Base-by-base conservation (phyloP, 2,888 invertebrate genomes). In the Ophion costatus region DNA sequence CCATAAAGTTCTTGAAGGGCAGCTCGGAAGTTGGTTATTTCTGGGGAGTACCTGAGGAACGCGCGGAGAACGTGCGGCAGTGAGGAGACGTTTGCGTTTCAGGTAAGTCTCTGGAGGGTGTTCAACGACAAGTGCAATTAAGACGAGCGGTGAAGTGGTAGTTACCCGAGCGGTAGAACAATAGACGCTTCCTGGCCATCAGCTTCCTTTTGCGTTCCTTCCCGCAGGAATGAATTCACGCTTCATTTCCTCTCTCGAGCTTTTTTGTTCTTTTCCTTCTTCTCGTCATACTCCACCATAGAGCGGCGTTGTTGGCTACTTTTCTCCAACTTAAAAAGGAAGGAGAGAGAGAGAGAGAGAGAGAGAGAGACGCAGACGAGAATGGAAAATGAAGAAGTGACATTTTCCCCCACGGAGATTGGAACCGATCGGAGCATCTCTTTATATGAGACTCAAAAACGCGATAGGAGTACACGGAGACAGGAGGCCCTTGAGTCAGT, bases 71-170 rank as follows among this genome's bases (percentile, higher is more conserved):
- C 33, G 42, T 63, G 45, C 61, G 56, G 59, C 11, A 11, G 3
- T 20, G 20, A 71, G 51, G 64, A 42, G 22, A 51, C 38, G 64
- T 76, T 56, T 24, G 59, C 59, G 78, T 9, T 77, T 77, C 82
- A 86, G 87, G 84, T 87, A 87, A 87, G 77, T 83, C 75, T 57
- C 29, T 59, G 57, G 82, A 86, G 85, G 69, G 45, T 71, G 82
- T 83, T 87, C 84, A 66, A 78, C 78, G 84, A 84, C 85, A 75
- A 85, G 86, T 79, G 83, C 81, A 88, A 89, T 89, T 89, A 89
- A 82, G 83, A 67, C 29, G 22, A 9, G 66, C 29, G 7, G 38
- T 29, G 20, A 63, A 42, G 74, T 45, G 66, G 38, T 56, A 38
- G 66, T 33, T 10, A 67, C 33, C 64, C 57, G 11, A 38, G 77